Conservation (phyloP, 2,113 vertebrate genomes). For the Anthoscopus minutus region DNA sequence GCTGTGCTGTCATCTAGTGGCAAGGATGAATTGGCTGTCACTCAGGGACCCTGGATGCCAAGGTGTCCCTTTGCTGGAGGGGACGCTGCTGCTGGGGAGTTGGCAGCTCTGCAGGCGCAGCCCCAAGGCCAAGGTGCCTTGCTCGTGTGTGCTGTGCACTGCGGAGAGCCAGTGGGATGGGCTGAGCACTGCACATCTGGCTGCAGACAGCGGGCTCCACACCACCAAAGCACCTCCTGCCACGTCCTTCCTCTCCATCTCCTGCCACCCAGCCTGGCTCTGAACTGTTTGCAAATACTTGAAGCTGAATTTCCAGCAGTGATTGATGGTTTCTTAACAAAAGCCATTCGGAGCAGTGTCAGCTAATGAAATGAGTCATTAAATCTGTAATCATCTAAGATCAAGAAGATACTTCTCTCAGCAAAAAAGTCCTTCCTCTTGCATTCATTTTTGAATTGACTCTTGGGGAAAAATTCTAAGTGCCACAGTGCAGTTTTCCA, state of each 20-base stretch:
- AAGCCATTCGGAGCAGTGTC: conserved; percentile 14
- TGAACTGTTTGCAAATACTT: conserved; percentile 15
- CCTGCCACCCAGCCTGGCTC: background rate
- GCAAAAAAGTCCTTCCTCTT: background rate
- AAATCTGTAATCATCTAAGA: conserved; percentile 39
- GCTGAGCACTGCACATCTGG: background rate
- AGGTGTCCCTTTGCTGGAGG: background rate
- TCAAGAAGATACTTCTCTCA: conserved; percentile 9
- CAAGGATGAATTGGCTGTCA: conserved; percentile 65
- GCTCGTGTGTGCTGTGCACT: background rate
- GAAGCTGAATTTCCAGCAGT: conserved; percentile 47
- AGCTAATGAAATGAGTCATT: conserved; percentile 52
- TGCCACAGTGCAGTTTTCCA: background rate
- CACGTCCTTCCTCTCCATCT: background rate
- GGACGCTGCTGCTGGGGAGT: no score
- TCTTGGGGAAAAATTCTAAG: background rate
- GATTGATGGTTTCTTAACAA: conserved; percentile 34
- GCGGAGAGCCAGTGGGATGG: background rate
- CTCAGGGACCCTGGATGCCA: background rate
- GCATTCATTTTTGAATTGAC: background rate
- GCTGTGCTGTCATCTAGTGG: conserved; percentile 72
- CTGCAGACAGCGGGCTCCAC: background rate
- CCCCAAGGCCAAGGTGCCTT: background rate
- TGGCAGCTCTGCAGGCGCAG: background rate
- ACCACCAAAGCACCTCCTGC: background rate